These are phyloP conservation scores for Hemithea aestivaria DNA, from an alignment of 2,888 invertebrate genomes.

Conservation along the genomic window DNA sequence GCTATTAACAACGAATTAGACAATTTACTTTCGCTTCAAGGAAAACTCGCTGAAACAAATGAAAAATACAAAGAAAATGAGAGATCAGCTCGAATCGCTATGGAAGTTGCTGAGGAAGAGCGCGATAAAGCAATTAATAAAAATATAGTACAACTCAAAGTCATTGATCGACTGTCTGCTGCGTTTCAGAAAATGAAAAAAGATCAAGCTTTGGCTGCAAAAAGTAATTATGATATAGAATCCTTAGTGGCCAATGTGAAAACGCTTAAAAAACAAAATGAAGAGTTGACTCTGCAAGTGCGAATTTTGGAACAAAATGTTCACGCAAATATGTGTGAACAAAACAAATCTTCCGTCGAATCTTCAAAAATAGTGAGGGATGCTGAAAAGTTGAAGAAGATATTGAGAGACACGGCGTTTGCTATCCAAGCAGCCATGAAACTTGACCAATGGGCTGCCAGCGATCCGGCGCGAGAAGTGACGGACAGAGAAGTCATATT, in stretches of 20 bases:
- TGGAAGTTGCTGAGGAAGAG: constrained; percentile 80
- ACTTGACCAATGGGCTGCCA: constrained; percentile 61
- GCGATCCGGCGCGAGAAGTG: constrained; percentile 57
- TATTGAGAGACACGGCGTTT: constrained; percentile 81
- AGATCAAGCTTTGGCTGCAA: constrained; percentile 64
- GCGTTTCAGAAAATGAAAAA: constrained; percentile 76
- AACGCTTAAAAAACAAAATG: constrained; percentile 62
- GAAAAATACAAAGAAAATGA: constrained; percentile 79
- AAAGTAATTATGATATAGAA: constrained; percentile 60
- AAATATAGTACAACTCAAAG: constrained; percentile 80
- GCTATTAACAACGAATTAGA: constrained; percentile 89
- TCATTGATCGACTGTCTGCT: constrained; percentile 81
- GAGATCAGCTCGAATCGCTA: constrained; percentile 71
- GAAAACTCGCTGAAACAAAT: constrained; percentile 81
- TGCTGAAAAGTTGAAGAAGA: constrained; percentile 71
- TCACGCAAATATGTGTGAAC: constrained; percentile 69
- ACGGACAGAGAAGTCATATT: constrained; percentile 72
- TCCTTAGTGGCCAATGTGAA: constrained; percentile 58
- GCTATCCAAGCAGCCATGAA: constrained; percentile 80
- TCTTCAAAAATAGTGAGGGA: constrained; percentile 72
- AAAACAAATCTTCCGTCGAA: constrained; percentile 65
- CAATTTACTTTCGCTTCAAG: constrained; percentile 81
- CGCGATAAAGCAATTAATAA: constrained; percentile 81
- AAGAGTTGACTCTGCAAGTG: constrained; percentile 64
- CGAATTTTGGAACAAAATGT: constrained; percentile 78